Percentiles rank a stretch among this genome's conserved stretches.
These are phyloP conservation scores for Germaria angustata DNA, from an alignment of 2,888 invertebrate species.

Conservation along the genomic window DNA sequence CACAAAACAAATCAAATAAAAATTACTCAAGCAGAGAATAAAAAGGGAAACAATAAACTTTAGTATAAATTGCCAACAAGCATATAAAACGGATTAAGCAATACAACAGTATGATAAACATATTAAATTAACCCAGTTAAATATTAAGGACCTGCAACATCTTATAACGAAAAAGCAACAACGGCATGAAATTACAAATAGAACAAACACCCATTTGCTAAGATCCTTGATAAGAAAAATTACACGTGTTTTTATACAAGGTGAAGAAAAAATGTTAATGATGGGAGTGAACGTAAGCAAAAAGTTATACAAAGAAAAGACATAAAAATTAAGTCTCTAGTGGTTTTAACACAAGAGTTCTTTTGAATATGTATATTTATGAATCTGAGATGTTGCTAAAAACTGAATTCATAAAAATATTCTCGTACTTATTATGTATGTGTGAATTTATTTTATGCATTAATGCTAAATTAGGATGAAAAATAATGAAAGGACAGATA, in stretches of 20 bases:
- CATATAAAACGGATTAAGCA: slow-evolving; percentile 45
- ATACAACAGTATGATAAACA: slow-evolving; percentile 21
- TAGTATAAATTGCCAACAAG: slow-evolving; percentile 37
- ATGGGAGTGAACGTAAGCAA: neutral
- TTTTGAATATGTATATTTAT: neutral
- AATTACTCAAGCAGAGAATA: neutral
- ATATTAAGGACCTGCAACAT: slow-evolving; percentile 43
- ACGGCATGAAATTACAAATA: neutral
- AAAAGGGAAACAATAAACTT: slow-evolving; percentile 46
- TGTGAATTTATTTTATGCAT: neutral
- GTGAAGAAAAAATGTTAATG: neutral
- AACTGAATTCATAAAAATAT: neutral
- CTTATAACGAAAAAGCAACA: neutral
- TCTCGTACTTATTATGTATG: neutral
- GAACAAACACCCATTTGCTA: neutral
- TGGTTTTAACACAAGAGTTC: slow-evolving; percentile 1
- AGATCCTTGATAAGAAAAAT: slow-evolving; percentile 20
- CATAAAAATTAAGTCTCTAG: slow-evolving; percentile 27
- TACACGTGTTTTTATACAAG: neutral
- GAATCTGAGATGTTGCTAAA: slow-evolving; percentile 5
- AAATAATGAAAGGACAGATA: neutral
- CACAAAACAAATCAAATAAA: neutral
- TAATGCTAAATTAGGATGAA: slow-evolving; percentile 28
- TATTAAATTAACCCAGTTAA: slow-evolving; percentile 58
- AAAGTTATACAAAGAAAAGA: slow-evolving; percentile 1